These are phyloP conservation scores for Drosophila incognita DNA, from an alignment of 2,888 invertebrate species.

Conservation along the genomic window DNA sequence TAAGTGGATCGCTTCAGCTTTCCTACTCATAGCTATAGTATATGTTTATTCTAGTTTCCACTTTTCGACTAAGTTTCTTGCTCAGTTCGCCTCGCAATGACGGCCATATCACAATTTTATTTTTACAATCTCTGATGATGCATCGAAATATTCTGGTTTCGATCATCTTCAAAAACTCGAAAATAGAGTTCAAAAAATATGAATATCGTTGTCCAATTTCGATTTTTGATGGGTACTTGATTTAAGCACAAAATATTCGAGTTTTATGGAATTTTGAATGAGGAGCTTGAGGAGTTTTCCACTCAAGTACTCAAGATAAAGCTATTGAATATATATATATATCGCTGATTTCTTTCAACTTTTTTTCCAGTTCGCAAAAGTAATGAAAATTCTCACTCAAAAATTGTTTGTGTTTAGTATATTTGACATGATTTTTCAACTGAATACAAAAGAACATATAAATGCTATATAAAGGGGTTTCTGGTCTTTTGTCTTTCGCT, in stretches of 20 bases:
- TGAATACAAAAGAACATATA: neutral
- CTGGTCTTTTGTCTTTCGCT: neutral
- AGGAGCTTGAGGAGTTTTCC: neutral
- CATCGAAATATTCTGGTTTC: neutral
- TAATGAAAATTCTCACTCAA: neutral
- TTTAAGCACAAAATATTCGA: neutral
- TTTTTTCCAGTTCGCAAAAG: neutral
- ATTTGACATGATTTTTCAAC: neutral
- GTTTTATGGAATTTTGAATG: neutral
- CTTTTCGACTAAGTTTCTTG: neutral
- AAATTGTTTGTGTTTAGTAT: neutral
- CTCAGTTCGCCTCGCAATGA: neutral
- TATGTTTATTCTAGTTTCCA: neutral
- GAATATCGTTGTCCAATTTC: neutral
- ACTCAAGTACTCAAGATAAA: neutral
- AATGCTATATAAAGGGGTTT: neutral
- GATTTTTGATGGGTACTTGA: neutral
- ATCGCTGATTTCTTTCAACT: neutral
- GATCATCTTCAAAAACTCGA: neutral
- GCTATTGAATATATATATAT: neutral
- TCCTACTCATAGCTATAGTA: neutral
- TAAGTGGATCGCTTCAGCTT: neutral
- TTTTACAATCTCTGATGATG: neutral
- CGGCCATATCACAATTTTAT: neutral
- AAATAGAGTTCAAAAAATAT: neutral